These are phyloP conservation scores for Nomada ruficornis DNA, from an alignment of 2,888 invertebrate genomes.

Conservation along the genomic window DNA sequence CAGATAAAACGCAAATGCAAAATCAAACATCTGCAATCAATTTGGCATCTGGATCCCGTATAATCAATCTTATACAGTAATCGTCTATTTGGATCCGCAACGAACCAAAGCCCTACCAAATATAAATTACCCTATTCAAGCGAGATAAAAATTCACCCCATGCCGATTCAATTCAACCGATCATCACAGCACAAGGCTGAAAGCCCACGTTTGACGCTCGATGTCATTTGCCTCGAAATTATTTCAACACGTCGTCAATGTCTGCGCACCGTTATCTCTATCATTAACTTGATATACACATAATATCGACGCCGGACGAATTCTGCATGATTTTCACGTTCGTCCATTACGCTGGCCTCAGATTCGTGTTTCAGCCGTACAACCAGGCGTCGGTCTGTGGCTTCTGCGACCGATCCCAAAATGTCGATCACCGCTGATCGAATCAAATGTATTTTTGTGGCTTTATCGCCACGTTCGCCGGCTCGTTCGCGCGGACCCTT, in stretches of 20 bases:
- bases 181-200: background rate
- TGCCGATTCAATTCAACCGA: background rate
- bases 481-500: conserved; percentile 16
- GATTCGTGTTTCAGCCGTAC: background rate
- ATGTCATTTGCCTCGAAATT: background rate
- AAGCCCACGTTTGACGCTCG: background rate
- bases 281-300: conserved; percentile 19
- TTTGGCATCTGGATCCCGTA: background rate
- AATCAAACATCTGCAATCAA: background rate
- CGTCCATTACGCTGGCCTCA: background rate
- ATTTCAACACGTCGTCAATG: background rate
- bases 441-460: conserved; percentile 65
- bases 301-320: background rate
- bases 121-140: too few species aligned
- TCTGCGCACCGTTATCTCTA: background rate
- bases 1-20: background rate
- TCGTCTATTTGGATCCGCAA: background rate
- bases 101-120: background rate
- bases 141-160: background rate
- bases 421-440: conserved; percentile 66
- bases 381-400: conserved; percentile 26
- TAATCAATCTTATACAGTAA: background rate
- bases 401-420: conserved; percentile 48
- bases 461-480: conserved; percentile 45
- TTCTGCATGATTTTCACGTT: conserved; percentile 22